Conservation (phyloP, 2,113 vertebrate genomes). For the Poecilia latipinna region DNA sequence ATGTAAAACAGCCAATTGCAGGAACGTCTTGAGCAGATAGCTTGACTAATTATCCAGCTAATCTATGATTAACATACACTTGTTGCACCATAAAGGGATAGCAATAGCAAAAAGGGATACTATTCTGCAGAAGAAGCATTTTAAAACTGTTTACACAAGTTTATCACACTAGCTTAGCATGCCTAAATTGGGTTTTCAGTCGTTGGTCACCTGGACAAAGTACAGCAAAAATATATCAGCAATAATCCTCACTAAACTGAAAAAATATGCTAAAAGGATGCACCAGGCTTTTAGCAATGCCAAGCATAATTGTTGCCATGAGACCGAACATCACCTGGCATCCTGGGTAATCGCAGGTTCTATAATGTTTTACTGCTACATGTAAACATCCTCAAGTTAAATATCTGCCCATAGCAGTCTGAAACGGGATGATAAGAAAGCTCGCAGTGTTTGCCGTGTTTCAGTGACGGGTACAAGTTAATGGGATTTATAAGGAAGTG, state of each 20-base stretch:
- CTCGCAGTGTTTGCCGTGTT: neutral
- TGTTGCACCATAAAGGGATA: neutral
- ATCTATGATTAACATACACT: neutral
- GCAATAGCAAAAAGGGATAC: neutral
- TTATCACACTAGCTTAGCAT: too few relatives aligned
- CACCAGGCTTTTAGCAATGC: neutral
- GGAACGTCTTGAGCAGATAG: neutral
- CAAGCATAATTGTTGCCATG: neutral
- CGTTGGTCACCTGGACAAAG: neutral
- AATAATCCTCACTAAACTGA: neutral
- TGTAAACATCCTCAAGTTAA: neutral
- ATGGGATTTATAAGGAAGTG: slow-evolving; percentile 42
- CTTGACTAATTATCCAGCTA: neutral
- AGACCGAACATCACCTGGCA: neutral
- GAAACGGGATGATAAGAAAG: neutral
- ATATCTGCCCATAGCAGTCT: neutral
- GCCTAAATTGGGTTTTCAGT: too few relatives aligned
- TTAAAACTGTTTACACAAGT: too few relatives aligned
- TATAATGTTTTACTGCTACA: slow-evolving; percentile 5
- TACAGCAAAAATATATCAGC: neutral
- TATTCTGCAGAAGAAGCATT: neutral
- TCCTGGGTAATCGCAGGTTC: neutral
- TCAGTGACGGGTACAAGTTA: slow-evolving; percentile 10
- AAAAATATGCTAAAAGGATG: neutral
- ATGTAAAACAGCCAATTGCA: neutral